phyloP scores from a whole-genome alignment of 2,113 vertebrate species.

The Hymenochirus boettgeri region DNA sequence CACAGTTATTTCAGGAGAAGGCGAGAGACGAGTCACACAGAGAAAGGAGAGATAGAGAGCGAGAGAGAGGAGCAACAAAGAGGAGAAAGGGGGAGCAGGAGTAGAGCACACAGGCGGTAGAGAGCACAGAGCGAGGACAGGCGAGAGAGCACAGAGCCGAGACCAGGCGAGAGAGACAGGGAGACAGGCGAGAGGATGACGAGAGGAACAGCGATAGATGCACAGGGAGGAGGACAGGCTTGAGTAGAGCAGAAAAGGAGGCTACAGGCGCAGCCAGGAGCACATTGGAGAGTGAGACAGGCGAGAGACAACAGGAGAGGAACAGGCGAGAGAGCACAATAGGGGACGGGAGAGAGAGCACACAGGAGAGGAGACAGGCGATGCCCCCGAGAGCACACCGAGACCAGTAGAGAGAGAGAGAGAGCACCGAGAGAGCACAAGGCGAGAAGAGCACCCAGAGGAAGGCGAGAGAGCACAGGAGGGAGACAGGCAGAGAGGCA shows the following conservation, averaged over 20 bases:
- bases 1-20: too few relatives aligned
- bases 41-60: too few relatives aligned
- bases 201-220: background rate
- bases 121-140: accelerated
- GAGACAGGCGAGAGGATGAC: background rate
- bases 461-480: too few relatives aligned
- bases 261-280: background rate
- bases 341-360: background rate
- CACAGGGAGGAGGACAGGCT: background rate
- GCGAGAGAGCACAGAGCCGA: background rate
- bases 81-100: background rate
- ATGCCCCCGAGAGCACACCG: background rate
- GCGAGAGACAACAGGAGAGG: background rate
- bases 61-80: too few relatives aligned
- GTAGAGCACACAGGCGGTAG: background rate
- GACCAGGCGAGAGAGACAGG: background rate
- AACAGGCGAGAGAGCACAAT: background rate
- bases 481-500: too few relatives aligned
- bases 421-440: background rate
- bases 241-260: background rate
- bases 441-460: too few relatives aligned
- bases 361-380: too few relatives aligned
- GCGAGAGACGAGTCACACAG: background rate
- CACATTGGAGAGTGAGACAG: background rate
- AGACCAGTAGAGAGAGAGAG: background rate